phyloP scores from a whole-genome alignment of 2,888 invertebrate species.

The Lucinisca nassula region DNA sequence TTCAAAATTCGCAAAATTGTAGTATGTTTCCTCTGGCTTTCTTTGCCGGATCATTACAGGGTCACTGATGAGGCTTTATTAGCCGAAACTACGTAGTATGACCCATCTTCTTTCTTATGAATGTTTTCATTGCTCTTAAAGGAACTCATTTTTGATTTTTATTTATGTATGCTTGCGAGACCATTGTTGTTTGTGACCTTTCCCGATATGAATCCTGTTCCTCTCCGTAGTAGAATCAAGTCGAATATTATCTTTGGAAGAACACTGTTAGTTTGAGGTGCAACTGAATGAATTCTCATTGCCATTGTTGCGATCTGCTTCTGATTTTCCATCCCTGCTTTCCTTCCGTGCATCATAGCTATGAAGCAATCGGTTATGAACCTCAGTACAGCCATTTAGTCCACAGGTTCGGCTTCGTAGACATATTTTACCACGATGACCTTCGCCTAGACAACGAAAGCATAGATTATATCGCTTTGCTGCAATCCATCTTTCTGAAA shows the following conservation, averaged over 20 bases:
- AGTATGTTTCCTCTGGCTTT: no score
- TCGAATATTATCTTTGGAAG: background rate
- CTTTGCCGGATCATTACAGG: no score
- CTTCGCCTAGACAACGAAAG: background rate
- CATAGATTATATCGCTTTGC: constrained; percentile 25
- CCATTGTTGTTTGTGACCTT: background rate
- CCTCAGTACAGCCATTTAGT: constrained; percentile 3
- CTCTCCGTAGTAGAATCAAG: background rate
- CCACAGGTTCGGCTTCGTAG: background rate
- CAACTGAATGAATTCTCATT: no score
- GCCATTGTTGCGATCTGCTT: background rate
- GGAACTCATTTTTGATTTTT: no score
- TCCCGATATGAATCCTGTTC: no score
- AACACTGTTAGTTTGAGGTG: background rate
- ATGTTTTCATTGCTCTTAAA: no score
- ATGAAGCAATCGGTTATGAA: constrained; percentile 11
- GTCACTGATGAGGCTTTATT: no score
- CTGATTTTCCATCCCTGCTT: background rate
- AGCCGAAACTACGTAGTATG: no score
- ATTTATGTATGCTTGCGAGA: background rate
- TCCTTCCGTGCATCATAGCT: background rate
- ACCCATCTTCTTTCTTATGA: no score
- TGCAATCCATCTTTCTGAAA: background rate
- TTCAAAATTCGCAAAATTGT: no score
- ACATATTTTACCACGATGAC: constrained; percentile 8